A percentile compares a stretch with the other conserved stretches of the same genome.
Conservation (phyloP, 1,140 invertebrate species). For the Pomacea maculata region DNA sequence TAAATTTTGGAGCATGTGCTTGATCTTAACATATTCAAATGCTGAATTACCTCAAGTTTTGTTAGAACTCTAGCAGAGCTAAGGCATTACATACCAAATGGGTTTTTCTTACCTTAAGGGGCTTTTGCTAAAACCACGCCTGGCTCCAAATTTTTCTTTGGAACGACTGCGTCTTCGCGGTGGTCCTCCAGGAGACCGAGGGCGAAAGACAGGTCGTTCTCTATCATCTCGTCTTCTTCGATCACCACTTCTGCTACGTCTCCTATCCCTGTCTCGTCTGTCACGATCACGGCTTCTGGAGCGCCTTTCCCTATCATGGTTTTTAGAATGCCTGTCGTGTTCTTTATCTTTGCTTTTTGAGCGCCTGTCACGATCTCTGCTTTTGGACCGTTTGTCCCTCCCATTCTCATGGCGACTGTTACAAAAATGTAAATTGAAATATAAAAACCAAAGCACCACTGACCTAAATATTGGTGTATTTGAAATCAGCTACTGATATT, state of each 20-base stretch:
- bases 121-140: slow-evolving; percentile 41
- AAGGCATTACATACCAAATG: no score
- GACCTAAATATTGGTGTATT: no score
- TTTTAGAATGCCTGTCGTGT: slow-evolving; percentile 31
- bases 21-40: no score
- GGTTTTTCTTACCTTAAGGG: slow-evolving; percentile 28
- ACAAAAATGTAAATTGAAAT: not conserved
- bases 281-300: slow-evolving; percentile 37
- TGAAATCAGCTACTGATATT: not conserved
- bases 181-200: no score
- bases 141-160: slow-evolving; percentile 18
- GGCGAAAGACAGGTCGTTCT: slow-evolving; percentile 12
- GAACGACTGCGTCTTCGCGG: slow-evolving; percentile 19
- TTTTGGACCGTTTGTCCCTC: slow-evolving; percentile 10
- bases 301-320: slow-evolving; percentile 3
- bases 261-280: slow-evolving; percentile 40
- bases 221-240: slow-evolving; percentile 25
- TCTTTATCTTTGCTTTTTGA: slow-evolving; percentile 20
- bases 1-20: no score
- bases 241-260: slow-evolving; percentile 36
- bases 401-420: slow-evolving; percentile 5
- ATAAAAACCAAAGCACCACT: not conserved
- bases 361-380: slow-evolving; percentile 37
- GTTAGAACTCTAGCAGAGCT: no score
- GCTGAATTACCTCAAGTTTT: no score